phyloP scores from a whole-genome alignment of 1,140 invertebrate species.

The Gryon sp. region DNA sequence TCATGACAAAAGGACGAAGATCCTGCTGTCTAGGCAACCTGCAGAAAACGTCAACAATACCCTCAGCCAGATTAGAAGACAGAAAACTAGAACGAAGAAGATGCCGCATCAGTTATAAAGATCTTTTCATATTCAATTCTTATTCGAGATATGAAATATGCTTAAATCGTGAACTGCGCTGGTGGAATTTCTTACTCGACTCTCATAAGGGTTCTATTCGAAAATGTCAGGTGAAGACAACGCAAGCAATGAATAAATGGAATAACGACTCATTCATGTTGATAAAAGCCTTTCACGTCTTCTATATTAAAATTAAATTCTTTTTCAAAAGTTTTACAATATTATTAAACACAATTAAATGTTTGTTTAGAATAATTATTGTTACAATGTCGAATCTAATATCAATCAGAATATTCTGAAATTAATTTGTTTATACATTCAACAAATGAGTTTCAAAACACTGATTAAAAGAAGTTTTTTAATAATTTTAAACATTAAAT shows the following conservation, averaged over 20 bases:
- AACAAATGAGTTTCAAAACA: too few relatives aligned
- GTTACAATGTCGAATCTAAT: too few relatives aligned
- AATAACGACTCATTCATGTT: constrained; percentile 25
- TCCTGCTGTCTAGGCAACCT: constrained; percentile 31
- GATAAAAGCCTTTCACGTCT: constrained; percentile 43
- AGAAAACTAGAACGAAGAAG: constrained; percentile 39
- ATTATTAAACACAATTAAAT: too few relatives aligned
- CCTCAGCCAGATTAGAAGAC: constrained; percentile 28
- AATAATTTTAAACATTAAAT: too few relatives aligned
- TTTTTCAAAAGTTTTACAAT: too few relatives aligned
- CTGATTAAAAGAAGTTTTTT: too few relatives aligned
- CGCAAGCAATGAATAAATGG: constrained; percentile 30
- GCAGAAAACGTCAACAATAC: constrained; percentile 51
- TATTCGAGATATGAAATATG: constrained; percentile 47
- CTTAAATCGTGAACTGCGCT: constrained; percentile 37
- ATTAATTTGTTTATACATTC: too few relatives aligned
- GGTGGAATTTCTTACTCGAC: constrained; percentile 19
- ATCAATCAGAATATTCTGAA: background rate
- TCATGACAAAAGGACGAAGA: constrained; percentile 31
- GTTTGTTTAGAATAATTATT: too few relatives aligned
- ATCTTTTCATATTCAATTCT: constrained; percentile 54
- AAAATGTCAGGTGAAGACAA: constrained; percentile 42
- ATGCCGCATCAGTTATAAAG: constrained; percentile 46
- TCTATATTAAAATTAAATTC: too few relatives aligned
- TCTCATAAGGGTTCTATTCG: constrained; percentile 16